A percentile compares a stretch with the other conserved stretches of the same genome.
Evolutionary conservation across 2,888 invertebrate species (phyloP).

Genomic region (Torymus auratus): DNA sequence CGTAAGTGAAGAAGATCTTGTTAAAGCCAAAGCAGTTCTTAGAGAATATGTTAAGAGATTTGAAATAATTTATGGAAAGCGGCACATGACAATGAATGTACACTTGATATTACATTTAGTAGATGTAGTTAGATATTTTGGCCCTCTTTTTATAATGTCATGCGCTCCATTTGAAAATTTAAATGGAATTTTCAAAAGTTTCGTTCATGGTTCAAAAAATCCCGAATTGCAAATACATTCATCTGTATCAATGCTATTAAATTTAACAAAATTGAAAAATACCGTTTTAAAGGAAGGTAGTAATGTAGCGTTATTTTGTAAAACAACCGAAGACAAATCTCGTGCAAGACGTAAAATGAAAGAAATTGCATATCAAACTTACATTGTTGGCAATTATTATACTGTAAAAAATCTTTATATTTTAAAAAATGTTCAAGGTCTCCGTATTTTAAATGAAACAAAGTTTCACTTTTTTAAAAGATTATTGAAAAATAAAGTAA

Average conservation of each 20-base stretch:
- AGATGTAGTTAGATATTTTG: slow-evolving; percentile 57
- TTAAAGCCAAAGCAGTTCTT: slow-evolving; percentile 45
- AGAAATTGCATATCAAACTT: background rate
- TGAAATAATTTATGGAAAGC: slow-evolving; percentile 58
- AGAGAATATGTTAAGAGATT: slow-evolving; percentile 55
- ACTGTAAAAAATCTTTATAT: background rate
- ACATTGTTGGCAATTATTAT: background rate
- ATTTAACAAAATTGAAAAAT: slow-evolving; percentile 7
- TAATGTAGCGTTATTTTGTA: slow-evolving; percentile 3
- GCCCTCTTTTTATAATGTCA: slow-evolving; percentile 57
- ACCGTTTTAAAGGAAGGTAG: background rate
- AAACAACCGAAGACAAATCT: background rate
- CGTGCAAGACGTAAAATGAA: background rate
- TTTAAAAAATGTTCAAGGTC: background rate
- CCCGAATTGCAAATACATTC: slow-evolving; percentile 39
- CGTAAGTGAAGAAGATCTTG: slow-evolving; percentile 51
- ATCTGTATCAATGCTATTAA: slow-evolving; percentile 16
- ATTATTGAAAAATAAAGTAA: slow-evolving; percentile 8
- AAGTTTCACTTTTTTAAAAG: slow-evolving; percentile 19
- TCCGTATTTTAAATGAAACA: background rate
- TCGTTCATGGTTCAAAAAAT: slow-evolving; percentile 54
- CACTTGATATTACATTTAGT: slow-evolving; percentile 61
- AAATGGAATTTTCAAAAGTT: slow-evolving; percentile 58
- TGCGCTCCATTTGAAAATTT: slow-evolving; percentile 61
- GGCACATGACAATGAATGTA: slow-evolving; percentile 60